Percentiles rank a stretch among this genome's conserved stretches.
phyloP scores from a whole-genome alignment of 2,113 vertebrate genomes.

The Megaceryle torquata region DNA sequence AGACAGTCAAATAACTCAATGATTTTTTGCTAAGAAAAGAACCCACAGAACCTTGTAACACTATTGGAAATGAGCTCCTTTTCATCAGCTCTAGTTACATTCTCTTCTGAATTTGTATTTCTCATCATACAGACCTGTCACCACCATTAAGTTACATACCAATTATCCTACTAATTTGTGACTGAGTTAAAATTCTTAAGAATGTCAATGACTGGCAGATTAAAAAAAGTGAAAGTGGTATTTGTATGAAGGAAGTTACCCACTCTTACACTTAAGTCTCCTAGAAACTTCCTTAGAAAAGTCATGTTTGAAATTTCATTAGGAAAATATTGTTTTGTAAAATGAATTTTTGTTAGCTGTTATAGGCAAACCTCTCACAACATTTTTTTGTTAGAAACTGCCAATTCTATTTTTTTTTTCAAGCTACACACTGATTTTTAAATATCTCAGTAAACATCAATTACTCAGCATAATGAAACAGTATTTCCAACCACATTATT shows the following conservation, averaged over 20 bases:
- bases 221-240: not conserved
- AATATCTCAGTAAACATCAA: not conserved
- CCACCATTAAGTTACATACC: not conserved
- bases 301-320: not conserved
- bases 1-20: not conserved
- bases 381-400: not conserved
- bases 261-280: not conserved
- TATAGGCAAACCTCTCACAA: not conserved
- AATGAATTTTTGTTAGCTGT: not conserved
- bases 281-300: not conserved
- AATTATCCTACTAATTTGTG: not conserved
- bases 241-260: not conserved
- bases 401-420: not conserved
- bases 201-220: not conserved
- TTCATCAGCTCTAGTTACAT: not conserved
- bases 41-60: not conserved
- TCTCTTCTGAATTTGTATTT: not conserved
- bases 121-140: not conserved
- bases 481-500: not conserved
- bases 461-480: not conserved
- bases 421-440: not conserved
- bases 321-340: not conserved
- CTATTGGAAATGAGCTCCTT: not conserved
- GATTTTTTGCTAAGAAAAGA: not conserved
- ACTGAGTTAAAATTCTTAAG: not conserved